These are phyloP conservation scores for Euwallacea similis DNA, from an alignment of 1,140 invertebrate species.

Conservation along the genomic window DNA sequence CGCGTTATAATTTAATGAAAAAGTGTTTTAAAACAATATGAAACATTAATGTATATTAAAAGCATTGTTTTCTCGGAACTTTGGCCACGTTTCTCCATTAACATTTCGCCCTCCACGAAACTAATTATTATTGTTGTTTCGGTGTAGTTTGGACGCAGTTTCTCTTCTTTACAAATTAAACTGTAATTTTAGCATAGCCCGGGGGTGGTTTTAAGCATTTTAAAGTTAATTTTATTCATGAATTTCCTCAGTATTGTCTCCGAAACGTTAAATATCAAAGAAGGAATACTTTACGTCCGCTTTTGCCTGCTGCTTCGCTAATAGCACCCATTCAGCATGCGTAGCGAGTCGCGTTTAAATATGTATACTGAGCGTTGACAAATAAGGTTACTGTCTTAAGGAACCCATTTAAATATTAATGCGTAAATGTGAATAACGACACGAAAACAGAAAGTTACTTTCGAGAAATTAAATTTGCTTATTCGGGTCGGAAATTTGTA, in stretches of 20 bases:
- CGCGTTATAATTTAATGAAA: too few relatives aligned
- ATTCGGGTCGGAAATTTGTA: too few relatives aligned
- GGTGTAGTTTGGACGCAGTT: slow-evolving; percentile 22
- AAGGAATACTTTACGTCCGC: slow-evolving; percentile 13
- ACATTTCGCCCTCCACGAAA: slow-evolving; percentile 18
- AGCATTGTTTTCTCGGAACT: slow-evolving; percentile 9
- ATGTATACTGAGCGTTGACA: background rate
- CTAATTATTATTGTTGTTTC: slow-evolving; percentile 21
- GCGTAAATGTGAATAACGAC: background rate
- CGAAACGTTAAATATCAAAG: slow-evolving; percentile 2
- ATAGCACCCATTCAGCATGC: slow-evolving; percentile 9
- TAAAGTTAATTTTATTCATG: slow-evolving; percentile 35
- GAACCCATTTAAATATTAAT: slow-evolving; percentile 2
- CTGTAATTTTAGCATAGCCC: slow-evolving; percentile 25
- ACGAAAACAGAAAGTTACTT: too few relatives aligned
- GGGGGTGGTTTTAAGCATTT: slow-evolving; percentile 26
- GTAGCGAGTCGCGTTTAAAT: background rate
- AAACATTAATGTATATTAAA: background rate
- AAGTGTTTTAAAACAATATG: too few relatives aligned
- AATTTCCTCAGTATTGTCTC: slow-evolving; percentile 17
- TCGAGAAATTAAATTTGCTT: too few relatives aligned
- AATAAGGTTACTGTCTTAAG: slow-evolving; percentile 5
- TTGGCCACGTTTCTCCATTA: slow-evolving; percentile 16
- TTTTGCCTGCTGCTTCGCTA: background rate
- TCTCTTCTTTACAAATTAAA: slow-evolving; percentile 31